Base-by-base conservation (phyloP, 1,140 invertebrate species). In the Drosophila biarmipes region DNA sequence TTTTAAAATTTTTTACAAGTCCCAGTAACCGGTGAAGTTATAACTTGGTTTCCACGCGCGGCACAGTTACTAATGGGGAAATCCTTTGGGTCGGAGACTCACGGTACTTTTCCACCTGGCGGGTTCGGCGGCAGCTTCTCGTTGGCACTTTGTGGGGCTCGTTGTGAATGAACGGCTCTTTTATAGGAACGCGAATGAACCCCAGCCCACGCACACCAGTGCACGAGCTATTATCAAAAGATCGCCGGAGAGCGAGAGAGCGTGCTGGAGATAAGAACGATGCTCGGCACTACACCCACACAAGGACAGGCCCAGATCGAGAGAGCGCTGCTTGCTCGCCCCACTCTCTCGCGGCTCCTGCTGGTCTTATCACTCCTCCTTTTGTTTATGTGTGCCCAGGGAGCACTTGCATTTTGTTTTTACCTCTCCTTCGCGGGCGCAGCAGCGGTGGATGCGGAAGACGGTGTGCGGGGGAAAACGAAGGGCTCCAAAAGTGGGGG, bases 401-500 rank as follows among this genome's bases (percentile, higher is more conserved):
- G 11, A 10, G 10, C 34, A 67, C 14, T 49, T 43, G 46, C 15
- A 46, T 11, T 61, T 48, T 55, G 42, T 38, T 46, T 6, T 56
- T 69, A 69, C 63, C 66, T 46, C 35, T 31, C 19, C 15, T 40
- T 31, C 15, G 24, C n/a, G 21, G 37, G 48, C 38, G 48, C 69
- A 29, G 69, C 34, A 34, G 24, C 48, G 19, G 21, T 48, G 34
- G 17, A 55, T 59, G 34, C 24, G 40, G 35, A 55, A 51, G 35
- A 17, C 38, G 38, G 31, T 51, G 38, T 57, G 53, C 68, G 31
- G 57, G 58, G 43, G 14, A 35, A 29, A 69, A 35, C 27, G 19
- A 31, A 48, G 35, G 58, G 37, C n/a, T 51, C 31, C 35, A 72
- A 72, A 55, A 43, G 21, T 52, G 59, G 74, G 52, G 72, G 59